phyloP scores from a whole-genome alignment of 2,888 invertebrate species.

The Thereva nobilitata region DNA sequence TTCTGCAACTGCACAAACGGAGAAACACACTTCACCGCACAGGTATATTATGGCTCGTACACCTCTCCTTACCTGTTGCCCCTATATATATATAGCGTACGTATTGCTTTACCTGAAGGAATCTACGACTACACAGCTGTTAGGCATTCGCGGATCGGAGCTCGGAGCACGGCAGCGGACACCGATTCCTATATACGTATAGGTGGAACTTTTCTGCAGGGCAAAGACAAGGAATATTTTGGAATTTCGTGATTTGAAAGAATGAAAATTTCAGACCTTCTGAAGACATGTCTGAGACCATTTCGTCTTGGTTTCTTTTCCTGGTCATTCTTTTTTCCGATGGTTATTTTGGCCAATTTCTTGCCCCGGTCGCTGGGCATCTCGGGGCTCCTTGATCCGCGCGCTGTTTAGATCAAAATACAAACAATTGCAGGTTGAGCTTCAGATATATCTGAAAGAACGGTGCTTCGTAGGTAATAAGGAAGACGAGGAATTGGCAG shows the following conservation, averaged over 20 bases:
- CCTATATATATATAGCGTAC: no score
- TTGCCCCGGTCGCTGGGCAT: conserved; percentile 17
- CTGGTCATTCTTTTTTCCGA: conserved; percentile 13
- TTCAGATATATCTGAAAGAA: conserved; percentile 13
- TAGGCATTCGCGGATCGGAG: conserved; percentile 8
- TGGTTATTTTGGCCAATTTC: conserved; percentile 25
- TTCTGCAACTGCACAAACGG: conserved; percentile 31
- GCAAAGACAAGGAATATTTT: conserved; percentile 33
- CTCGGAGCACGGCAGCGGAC: background rate
- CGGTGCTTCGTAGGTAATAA: conserved; percentile 1
- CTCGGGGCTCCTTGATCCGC: background rate
- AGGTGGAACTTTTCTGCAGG: background rate
- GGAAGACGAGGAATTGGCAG: conserved; percentile 13
- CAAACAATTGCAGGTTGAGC: conserved; percentile 6
- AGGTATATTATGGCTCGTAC: background rate
- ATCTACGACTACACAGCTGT: conserved; percentile 15
- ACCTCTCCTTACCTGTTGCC: background rate
- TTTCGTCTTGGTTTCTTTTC: conserved; percentile 18
- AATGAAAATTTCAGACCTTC: conserved; percentile 43
- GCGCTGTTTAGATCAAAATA: background rate
- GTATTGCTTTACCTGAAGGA: no score
- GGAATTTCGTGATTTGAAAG: conserved; percentile 43
- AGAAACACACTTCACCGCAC: background rate
- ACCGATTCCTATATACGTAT: background rate
- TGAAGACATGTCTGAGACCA: conserved; percentile 40